Percentiles rank a stretch among this genome's conserved stretches.
These are phyloP conservation scores for Lypha dubia DNA, from an alignment of 2,888 invertebrate genomes.

Conservation along the genomic window DNA sequence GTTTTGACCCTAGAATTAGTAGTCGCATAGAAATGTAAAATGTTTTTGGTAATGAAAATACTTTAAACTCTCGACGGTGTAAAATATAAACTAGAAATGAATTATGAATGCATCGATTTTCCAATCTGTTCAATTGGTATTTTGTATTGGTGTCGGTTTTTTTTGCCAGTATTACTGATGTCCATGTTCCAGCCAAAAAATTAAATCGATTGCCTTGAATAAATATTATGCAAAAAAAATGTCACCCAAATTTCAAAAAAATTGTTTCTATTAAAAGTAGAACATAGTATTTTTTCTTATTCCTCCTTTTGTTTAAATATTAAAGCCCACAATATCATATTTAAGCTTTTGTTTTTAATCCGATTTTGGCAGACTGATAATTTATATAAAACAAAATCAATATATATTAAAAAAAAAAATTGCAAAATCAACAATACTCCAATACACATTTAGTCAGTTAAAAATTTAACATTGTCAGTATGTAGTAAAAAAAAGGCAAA, in stretches of 20 bases:
- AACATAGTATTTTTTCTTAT: neutral
- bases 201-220: neutral
- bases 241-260: neutral
- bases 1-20: too few species aligned
- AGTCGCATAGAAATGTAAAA: too few species aligned
- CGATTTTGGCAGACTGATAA: conserved; percentile 44
- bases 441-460: conserved; percentile 35
- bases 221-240: neutral
- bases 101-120: too few species aligned
- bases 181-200: neutral
- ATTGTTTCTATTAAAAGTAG: neutral
- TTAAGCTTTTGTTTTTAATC: conserved; percentile 44
- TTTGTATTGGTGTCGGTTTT: neutral
- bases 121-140: too few species aligned
- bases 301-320: neutral
- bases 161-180: too few species aligned
- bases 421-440: conserved; percentile 17
- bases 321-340: neutral
- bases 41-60: too few species aligned
- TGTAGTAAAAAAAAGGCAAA: conserved; percentile 2
- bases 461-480: conserved; percentile 27
- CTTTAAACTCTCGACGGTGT: too few species aligned
- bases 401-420: conserved; percentile 4
- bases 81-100: too few species aligned
- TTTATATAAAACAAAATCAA: conserved; percentile 5